phyloP scores from a whole-genome alignment of 1,140 invertebrate genomes.

The Globodera rostochiensis region DNA sequence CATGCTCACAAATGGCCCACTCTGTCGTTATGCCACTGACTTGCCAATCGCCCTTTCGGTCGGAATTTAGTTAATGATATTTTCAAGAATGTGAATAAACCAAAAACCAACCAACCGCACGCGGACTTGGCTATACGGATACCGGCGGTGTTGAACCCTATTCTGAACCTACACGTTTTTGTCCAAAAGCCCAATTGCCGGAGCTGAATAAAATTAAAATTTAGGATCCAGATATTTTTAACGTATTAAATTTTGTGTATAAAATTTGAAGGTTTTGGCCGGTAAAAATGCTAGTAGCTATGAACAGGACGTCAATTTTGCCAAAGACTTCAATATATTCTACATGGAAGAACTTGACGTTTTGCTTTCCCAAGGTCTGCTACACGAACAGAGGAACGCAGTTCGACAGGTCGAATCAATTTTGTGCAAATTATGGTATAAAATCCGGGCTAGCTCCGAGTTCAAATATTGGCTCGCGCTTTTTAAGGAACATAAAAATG shows the following conservation, averaged over 20 bases:
- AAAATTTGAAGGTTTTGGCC: conserved; percentile 5
- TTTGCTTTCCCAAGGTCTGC: conserved; percentile 9
- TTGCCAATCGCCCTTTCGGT: conserved; percentile 73
- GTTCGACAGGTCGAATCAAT: not conserved
- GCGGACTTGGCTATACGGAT: too few relatives aligned
- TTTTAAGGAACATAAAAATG: too few relatives aligned
- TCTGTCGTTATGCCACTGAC: conserved; percentile 84
- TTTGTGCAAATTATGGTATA: not conserved
- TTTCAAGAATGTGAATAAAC: not conserved
- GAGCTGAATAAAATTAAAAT: too few relatives aligned
- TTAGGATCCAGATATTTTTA: too few relatives aligned
- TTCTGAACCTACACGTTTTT: too few relatives aligned
- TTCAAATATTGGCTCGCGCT: too few relatives aligned
- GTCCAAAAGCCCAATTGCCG: too few relatives aligned
- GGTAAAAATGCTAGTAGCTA: not conserved
- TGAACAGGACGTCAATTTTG: conserved; percentile 11
- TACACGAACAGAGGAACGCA: not conserved
- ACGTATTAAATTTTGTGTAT: too few relatives aligned
- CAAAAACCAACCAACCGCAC: too few relatives aligned
- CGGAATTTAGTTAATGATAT: not conserved
- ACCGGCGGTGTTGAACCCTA: too few relatives aligned
- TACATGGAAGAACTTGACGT: conserved; percentile 76
- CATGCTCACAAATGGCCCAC: conserved; percentile 75
- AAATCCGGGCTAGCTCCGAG: not conserved
- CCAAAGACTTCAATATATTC: conserved; percentile 74